These are phyloP conservation scores for Neuroscelio doddi DNA, from an alignment of 2,888 invertebrate genomes.

Conservation along the genomic window DNA sequence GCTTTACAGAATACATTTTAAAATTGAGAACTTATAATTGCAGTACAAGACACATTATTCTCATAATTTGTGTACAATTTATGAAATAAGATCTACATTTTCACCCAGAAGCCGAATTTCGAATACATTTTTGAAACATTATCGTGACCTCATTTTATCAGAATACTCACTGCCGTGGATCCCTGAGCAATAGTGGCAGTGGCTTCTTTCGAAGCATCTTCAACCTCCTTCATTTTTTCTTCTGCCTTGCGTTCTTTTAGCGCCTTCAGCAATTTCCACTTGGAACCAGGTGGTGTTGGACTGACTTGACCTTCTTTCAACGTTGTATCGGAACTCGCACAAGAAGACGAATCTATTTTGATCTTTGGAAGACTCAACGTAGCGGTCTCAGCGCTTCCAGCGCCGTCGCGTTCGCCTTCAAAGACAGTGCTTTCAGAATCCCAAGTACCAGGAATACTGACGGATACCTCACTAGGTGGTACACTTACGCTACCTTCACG, in stretches of 20 bases:
- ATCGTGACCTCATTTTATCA: constrained; percentile 69
- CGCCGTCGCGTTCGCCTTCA: constrained; percentile 66
- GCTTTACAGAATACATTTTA: no score
- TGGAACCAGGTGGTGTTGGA: constrained; percentile 81
- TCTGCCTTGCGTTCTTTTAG: constrained; percentile 92
- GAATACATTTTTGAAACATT: constrained; percentile 67
- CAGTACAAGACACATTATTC: no score
- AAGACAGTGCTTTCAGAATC: constrained; percentile 70
- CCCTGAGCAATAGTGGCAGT: constrained; percentile 58
- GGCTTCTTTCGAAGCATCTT: constrained; percentile 67
- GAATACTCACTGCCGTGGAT: constrained; percentile 69
- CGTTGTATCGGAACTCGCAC: constrained; percentile 63
- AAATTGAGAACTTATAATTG: no score
- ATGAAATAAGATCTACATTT: not conserved
- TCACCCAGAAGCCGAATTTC: constrained; percentile 57
- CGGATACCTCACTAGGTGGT: constrained; percentile 69
- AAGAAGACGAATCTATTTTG: constrained; percentile 72
- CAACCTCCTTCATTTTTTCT: constrained; percentile 79
- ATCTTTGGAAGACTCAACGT: constrained; percentile 73
- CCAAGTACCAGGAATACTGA: constrained; percentile 69
- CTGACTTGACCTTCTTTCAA: constrained; percentile 70
- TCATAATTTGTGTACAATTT: no score
- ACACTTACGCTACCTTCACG: constrained; percentile 71
- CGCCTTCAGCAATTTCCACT: constrained; percentile 93
- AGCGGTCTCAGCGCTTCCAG: constrained; percentile 65